Evolutionary conservation across 2,888 invertebrate genomes (phyloP), one percentile per base, ranked within the genome.

Genomic region (Caenorhabditis angaria): DNA sequence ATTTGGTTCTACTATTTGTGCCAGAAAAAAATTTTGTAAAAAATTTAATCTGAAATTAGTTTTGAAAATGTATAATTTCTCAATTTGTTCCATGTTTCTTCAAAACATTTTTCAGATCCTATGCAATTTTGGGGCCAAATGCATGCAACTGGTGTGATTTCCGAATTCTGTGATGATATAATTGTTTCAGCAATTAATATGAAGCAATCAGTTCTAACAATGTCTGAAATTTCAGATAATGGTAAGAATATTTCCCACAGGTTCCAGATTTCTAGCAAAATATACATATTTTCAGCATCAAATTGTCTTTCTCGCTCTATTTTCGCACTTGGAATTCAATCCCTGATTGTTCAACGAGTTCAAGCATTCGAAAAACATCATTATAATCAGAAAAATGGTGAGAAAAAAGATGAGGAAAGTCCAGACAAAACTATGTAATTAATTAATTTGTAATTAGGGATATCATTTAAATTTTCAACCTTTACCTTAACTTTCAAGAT

Each of bases 101-200:
- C 6, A 53, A 53, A 8, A 53, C 3, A 53, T 29, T 55, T 63
- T 66, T 29, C 56, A 71, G 73, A 73, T 48, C 73, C 73, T 6
- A 27, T 22, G 5, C 53, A 63, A 14, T 73, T 73, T 27, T 73
- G 73, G 73, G 51, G 58, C 1, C 73, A 73, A 65, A 69, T 73
- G 73, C 69, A 68, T 22, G 18, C 53, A 18, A 51, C 63, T 6
- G 69, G 65, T 25, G 69, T 73, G 6, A 73, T 73, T 50, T 22
- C 53, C 12, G 65, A 68, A 35, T 73, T 73, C 27, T 65, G 65
- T 41, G 73, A 73, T 32, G 73, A 73, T 29, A 61, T 73, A n/a
- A 69, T 73, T 18, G 48, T 63, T 22, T 60, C 61, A 41, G 69
- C 69, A 3, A 65, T 73, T 61, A 69, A 63, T 28, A 29, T 73